Conservation (phyloP, 2,888 invertebrate species). For the Tridacna gigas region DNA sequence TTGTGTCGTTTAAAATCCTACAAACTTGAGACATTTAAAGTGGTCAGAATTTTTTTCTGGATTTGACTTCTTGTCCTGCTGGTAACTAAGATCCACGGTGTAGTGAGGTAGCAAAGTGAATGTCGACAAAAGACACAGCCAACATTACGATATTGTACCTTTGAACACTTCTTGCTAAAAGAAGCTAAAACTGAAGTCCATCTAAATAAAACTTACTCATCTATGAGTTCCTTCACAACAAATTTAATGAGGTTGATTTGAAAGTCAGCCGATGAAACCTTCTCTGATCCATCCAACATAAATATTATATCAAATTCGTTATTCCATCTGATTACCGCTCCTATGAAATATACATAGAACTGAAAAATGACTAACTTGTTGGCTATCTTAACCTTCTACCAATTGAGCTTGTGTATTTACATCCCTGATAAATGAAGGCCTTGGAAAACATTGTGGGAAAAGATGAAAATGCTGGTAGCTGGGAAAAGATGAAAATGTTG, state of each 20-base stretch:
- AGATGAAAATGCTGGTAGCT: background rate
- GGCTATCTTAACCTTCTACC: background rate
- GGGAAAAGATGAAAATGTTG: too few species aligned
- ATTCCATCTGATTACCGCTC: slow-evolving; percentile 6
- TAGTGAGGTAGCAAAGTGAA: too few species aligned
- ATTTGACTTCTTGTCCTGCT: too few species aligned
- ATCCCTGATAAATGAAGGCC: background rate
- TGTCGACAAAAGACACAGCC: too few species aligned
- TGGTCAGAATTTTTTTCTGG: too few species aligned
- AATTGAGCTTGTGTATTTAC: background rate
- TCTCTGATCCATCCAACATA: slow-evolving; percentile 41
- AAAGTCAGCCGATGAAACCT: background rate
- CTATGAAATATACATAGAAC: background rate
- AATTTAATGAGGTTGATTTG: slow-evolving; percentile 23
- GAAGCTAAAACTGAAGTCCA: too few species aligned
- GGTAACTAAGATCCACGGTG: too few species aligned
- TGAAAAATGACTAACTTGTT: background rate
- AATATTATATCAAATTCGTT: slow-evolving; percentile 35
- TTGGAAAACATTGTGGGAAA: background rate
- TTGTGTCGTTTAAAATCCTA: too few species aligned
- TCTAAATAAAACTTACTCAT: slow-evolving; percentile 23
- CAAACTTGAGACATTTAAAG: too few species aligned
- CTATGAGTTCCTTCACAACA: slow-evolving; percentile 28
- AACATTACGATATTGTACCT: too few species aligned
- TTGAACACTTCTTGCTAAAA: too few species aligned